A percentile compares a stretch with the other conserved stretches of the same genome.
These are phyloP conservation scores for Volucella zonaria DNA, from an alignment of 2,888 invertebrate genomes.

Conservation along the genomic window DNA sequence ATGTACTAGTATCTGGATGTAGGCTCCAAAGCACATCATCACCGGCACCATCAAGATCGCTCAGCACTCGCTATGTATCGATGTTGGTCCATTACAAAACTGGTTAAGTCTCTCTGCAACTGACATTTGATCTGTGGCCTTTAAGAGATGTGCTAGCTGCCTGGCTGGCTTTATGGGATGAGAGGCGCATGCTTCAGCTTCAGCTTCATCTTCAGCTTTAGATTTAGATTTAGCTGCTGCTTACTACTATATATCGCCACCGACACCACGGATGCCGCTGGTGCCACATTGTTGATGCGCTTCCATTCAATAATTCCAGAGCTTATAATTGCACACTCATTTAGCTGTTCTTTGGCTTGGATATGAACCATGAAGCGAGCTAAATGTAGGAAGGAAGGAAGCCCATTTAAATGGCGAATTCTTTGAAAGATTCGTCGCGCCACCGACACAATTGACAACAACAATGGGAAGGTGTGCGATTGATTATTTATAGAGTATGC, in stretches of 20 bases:
- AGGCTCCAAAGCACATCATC: slow-evolving; percentile 15
- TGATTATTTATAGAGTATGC: slow-evolving; percentile 67
- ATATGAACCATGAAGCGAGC: slow-evolving; percentile 20
- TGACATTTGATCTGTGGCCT: slow-evolving; percentile 74
- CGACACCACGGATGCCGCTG: slow-evolving; percentile 19
- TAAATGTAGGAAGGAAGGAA: slow-evolving; percentile 51
- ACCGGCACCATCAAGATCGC: slow-evolving; percentile 31
- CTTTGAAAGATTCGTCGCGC: slow-evolving; percentile 39
- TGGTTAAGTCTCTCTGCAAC: slow-evolving; percentile 62
- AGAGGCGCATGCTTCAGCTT: slow-evolving; percentile 51
- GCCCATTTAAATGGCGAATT: slow-evolving; percentile 66
- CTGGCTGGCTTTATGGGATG: slow-evolving; percentile 51
- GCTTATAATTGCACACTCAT: slow-evolving; percentile 51
- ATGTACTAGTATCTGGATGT: neutral
- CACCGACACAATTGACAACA: slow-evolving; percentile 19
- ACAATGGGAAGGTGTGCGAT: slow-evolving; percentile 70
- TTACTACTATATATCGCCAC: neutral
- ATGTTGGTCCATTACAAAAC: slow-evolving; percentile 72
- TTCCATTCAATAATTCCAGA: slow-evolving; percentile 66
- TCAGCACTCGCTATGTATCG: slow-evolving; percentile 54
- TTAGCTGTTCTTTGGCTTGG: slow-evolving; percentile 5
- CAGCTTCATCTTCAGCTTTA: neutral
- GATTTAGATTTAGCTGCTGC: slow-evolving; percentile 15
- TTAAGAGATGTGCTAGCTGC: slow-evolving; percentile 50
- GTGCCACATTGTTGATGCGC: slow-evolving; percentile 45